Percentiles rank a stretch among this genome's conserved stretches.
Evolutionary conservation across 2,888 invertebrate species (phyloP).

Genomic region (Drosophila kuntzei): DNA sequence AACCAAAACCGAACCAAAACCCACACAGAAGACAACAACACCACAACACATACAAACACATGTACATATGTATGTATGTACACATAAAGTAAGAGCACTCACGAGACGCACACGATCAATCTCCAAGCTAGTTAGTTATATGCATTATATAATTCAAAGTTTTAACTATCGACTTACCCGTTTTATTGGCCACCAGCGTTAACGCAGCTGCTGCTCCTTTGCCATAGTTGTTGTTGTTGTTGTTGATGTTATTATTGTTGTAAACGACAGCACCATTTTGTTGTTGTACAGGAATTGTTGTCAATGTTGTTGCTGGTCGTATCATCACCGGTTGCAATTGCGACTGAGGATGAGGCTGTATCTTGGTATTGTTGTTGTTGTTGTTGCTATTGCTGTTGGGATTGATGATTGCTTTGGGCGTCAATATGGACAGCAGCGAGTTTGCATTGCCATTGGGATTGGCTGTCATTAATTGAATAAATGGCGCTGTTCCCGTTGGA

Average conservation of each 20-base stretch:
- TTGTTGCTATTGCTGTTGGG: conserved; percentile 12
- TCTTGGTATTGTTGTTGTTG: conserved; percentile 14
- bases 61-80: too few relatives aligned
- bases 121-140: conserved; percentile 1
- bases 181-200: conserved; percentile 22
- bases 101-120: conserved; percentile 14
- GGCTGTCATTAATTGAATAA: conserved; percentile 51
- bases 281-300: conserved; percentile 26
- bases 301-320: conserved; percentile 26
- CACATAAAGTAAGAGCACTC: conserved; percentile 5
- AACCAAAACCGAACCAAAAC: conserved; percentile 25
- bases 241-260: conserved; percentile 4
- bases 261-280: conserved; percentile 27
- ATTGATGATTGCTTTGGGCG: conserved; percentile 37
- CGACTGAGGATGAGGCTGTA: conserved; percentile 2
- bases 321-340: conserved; percentile 31
- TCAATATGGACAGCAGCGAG: conserved; percentile 39
- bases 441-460: conserved; percentile 20
- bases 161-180: conserved; percentile 41
- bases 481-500: conserved; percentile 23
- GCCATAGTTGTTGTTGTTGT: conserved; percentile 12
- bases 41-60: not conserved
- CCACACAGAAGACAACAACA: conserved; percentile 9
- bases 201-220: conserved; percentile 23
- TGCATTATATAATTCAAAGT: conserved; percentile 29